Conservation (phyloP, 23 tunicate species). For the Trididemnum nubilum region DNA sequence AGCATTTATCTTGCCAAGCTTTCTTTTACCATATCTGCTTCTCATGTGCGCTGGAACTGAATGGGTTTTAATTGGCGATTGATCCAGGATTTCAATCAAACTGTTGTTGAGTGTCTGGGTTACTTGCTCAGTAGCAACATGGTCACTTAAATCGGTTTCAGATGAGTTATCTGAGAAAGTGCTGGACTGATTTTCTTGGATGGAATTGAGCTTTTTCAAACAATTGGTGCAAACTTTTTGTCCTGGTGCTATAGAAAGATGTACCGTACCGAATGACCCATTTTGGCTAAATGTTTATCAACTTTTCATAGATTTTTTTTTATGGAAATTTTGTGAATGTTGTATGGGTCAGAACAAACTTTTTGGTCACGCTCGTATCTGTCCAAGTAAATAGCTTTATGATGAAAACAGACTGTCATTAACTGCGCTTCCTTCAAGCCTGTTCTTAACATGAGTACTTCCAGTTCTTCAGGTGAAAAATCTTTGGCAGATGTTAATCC, state of each 20-base stretch:
- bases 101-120: neutral
- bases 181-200: neutral
- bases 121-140: neutral
- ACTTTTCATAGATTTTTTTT: too few species aligned
- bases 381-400: neutral
- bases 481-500: neutral
- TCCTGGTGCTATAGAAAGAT: neutral
- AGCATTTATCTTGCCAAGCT: neutral
- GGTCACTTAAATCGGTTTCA: too few species aligned
- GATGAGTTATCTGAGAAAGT: too few species aligned
- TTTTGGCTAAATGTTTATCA: too few species aligned
- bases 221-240: neutral
- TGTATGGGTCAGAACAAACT: too few species aligned
- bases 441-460: neutral
- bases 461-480: neutral
- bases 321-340: too few species aligned
- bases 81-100: neutral
- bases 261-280: too few species aligned
- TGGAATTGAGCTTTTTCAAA: too few species aligned
- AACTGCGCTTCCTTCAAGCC: neutral
- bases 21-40: neutral
- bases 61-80: neutral
- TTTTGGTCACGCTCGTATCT: neutral
- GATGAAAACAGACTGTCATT: neutral
- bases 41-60: neutral